These are phyloP conservation scores for Tiphia femorata DNA, from an alignment of 2,888 invertebrate species.

Conservation along the genomic window DNA sequence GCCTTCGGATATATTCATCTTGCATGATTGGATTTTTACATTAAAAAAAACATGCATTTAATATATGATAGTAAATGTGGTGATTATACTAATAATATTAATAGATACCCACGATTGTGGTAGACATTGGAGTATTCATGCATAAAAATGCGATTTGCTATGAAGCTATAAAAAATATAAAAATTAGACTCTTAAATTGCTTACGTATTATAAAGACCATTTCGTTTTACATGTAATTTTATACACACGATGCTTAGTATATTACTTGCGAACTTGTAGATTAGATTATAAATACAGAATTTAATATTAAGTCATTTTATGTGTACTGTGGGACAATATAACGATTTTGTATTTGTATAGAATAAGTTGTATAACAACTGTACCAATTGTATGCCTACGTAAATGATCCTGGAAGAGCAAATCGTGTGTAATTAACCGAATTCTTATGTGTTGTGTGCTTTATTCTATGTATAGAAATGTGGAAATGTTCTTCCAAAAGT, in stretches of 20 bases:
- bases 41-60: slow-evolving; percentile 28
- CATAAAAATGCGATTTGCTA: slow-evolving; percentile 12
- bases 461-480: slow-evolving; percentile 32
- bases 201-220: slow-evolving; percentile 46
- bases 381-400: slow-evolving; percentile 41
- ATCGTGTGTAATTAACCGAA: slow-evolving; percentile 46
- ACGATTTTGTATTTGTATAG: slow-evolving; percentile 67
- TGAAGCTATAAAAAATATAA: slow-evolving; percentile 28
- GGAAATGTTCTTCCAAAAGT: slow-evolving; percentile 46
- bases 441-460: slow-evolving; percentile 41
- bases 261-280: slow-evolving; percentile 51
- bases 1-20: slow-evolving; percentile 32
- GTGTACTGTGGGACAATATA: slow-evolving; percentile 63
- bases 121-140: slow-evolving; percentile 15
- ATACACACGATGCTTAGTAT: slow-evolving; percentile 51
- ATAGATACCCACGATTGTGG: slow-evolving; percentile 14
- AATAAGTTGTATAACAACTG: slow-evolving; percentile 49
- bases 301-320: slow-evolving; percentile 59
- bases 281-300: slow-evolving; percentile 47
- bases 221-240: slow-evolving; percentile 54
- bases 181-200: slow-evolving; percentile 38
- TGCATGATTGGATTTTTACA: slow-evolving; percentile 41
- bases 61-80: slow-evolving; percentile 43
- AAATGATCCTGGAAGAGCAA: slow-evolving; percentile 27
- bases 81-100: slow-evolving; percentile 36